phyloP scores from a whole-genome alignment of 2,113 vertebrate species.

The Notarius quadriscutis region DNA sequence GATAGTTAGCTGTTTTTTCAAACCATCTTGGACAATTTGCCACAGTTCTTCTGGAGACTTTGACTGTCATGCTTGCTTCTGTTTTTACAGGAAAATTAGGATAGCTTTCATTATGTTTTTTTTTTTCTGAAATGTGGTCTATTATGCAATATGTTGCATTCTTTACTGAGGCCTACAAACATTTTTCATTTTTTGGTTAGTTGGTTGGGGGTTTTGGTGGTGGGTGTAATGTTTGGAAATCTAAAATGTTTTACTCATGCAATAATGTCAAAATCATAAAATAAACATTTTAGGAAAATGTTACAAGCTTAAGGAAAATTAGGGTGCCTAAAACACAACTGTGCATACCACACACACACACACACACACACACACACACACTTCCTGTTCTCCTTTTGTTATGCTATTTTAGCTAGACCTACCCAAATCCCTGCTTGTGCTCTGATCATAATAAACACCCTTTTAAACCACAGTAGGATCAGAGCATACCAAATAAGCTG shows the following conservation, averaged over 20 bases:
- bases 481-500: background rate
- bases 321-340: background rate
- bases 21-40: background rate
- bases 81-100: background rate
- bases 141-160: too few species aligned
- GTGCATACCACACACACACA: background rate
- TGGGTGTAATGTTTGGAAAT: too few species aligned
- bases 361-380: background rate
- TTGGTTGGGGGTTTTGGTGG: too few species aligned
- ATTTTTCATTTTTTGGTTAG: too few species aligned
- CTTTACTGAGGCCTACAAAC: too few species aligned
- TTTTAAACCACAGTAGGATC: background rate
- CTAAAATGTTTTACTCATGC: too few species aligned
- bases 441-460: background rate
- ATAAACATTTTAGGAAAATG: background rate
- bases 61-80: background rate
- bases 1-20: background rate
- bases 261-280: too few species aligned
- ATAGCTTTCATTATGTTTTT: background rate
- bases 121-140: background rate
- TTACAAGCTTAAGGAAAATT: too few species aligned
- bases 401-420: background rate
- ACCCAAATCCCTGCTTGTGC: background rate
- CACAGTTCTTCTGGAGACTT: background rate
- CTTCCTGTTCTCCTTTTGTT: background rate